A percentile compares a stretch with the other conserved stretches of the same genome.
Conservation (phyloP, 2,888 invertebrate species). For the Melanotus villosus region DNA sequence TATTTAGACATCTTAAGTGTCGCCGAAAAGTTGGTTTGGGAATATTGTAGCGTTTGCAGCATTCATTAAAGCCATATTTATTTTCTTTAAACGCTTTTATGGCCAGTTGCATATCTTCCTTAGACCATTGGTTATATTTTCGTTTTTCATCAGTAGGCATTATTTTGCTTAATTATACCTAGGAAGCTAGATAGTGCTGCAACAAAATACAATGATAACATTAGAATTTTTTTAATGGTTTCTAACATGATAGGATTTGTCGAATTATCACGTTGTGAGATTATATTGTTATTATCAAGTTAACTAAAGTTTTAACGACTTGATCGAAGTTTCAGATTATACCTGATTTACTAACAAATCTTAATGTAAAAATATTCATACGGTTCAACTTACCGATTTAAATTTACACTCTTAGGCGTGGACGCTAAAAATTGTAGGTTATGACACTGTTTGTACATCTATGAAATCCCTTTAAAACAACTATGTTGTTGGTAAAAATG, state of each 20-base stretch:
- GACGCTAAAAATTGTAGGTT: too few species aligned
- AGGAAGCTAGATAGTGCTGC: neutral
- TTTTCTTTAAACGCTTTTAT: slow-evolving; percentile 38
- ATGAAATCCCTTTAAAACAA: too few species aligned
- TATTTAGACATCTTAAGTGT: slow-evolving; percentile 44
- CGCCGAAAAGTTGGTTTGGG: slow-evolving; percentile 46
- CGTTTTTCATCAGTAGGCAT: slow-evolving; percentile 12
- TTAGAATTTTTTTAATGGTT: neutral
- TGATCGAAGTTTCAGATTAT: too few species aligned
- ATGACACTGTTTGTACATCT: too few species aligned
- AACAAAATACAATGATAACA: slow-evolving; percentile 3
- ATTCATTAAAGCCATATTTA: slow-evolving; percentile 7
- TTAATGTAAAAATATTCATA: too few species aligned
- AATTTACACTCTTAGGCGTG: too few species aligned
- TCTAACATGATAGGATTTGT: neutral
- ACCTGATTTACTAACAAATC: too few species aligned
- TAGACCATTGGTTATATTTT: slow-evolving; percentile 38
- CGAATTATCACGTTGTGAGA: neutral
- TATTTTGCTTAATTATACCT: too few species aligned
- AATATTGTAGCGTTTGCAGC: slow-evolving; percentile 41
- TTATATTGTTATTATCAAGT: neutral
- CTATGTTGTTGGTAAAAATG: too few species aligned
- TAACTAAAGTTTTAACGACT: too few species aligned
- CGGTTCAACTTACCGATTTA: too few species aligned
- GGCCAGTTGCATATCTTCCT: slow-evolving; percentile 40